Conservation (phyloP, 2,797 vertebrate species). For the Mionectes olivaceus region DNA sequence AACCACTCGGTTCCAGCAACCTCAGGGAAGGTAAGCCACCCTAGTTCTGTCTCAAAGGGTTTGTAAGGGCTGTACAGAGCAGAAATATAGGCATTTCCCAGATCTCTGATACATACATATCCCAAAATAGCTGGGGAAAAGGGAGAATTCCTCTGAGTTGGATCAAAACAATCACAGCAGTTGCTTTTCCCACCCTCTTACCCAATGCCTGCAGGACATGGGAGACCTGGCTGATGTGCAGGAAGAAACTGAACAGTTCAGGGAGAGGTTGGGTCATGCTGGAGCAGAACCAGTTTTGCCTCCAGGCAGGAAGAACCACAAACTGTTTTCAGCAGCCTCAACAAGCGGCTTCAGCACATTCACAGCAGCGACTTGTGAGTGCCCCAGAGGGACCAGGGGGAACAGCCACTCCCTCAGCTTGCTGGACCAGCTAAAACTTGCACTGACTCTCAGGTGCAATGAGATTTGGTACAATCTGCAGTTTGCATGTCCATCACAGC, state of each 20-base stretch:
- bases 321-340: constrained; percentile 67
- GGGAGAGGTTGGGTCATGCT: constrained; percentile 64
- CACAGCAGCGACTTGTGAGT: constrained; percentile 72
- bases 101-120: not conserved
- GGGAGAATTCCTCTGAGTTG: not conserved
- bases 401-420: not conserved
- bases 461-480: not conserved
- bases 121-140: not conserved
- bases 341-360: constrained; percentile 75
- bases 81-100: not conserved
- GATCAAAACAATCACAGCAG: not conserved
- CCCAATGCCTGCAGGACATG: constrained; percentile 75
- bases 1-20: not conserved
- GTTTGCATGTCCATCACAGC: not conserved
- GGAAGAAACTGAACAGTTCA: constrained; percentile 78
- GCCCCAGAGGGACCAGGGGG: not conserved
- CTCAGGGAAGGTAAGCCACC: not conserved
- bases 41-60: not conserved
- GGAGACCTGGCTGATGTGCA: constrained; percentile 78
- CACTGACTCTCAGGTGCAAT: not conserved
- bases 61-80: not conserved
- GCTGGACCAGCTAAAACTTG: not conserved
- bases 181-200: not conserved
- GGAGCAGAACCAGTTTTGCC: constrained; percentile 65
- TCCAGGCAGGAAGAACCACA: constrained; percentile 69